Conservation (phyloP, 2,888 invertebrate species). For the Nowickia ferox region DNA sequence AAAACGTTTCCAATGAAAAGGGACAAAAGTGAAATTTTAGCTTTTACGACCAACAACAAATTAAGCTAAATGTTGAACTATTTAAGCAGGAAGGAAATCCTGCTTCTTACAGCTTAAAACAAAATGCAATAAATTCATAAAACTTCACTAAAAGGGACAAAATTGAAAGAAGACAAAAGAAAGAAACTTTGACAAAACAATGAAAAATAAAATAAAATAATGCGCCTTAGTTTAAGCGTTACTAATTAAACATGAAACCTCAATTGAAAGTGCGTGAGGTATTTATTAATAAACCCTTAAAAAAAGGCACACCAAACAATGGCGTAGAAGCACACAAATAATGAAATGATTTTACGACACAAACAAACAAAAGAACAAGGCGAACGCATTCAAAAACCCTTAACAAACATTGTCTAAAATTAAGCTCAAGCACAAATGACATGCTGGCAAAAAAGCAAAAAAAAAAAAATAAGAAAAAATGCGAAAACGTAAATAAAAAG, state of each 20-base stretch:
- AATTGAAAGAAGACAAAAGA: neutral
- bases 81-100: constrained; percentile 46
- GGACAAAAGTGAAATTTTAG: neutral
- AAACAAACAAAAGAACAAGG: constrained; percentile 40
- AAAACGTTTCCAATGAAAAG: neutral
- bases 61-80: constrained; percentile 28
- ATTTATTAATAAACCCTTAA: constrained; percentile 68
- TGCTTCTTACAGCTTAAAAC: neutral
- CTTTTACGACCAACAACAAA: constrained; percentile 9
- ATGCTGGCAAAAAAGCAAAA: constrained; percentile 17
- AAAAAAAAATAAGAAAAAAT: constrained; percentile 17
- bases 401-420: constrained; percentile 39
- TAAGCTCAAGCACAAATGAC: constrained; percentile 45
- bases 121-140: constrained; percentile 15
- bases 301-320: constrained; percentile 20
- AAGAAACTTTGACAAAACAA: neutral
- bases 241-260: constrained; percentile 70
- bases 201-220: constrained; percentile 22
- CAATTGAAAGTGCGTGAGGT: constrained; percentile 61
- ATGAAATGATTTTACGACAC: constrained; percentile 49
- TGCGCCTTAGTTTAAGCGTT: constrained; percentile 52
- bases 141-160: constrained; percentile 20
- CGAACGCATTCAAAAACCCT: constrained; percentile 32
- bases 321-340: constrained; percentile 9
- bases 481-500: constrained; percentile 15